Evolutionary conservation across 2,113 vertebrate species (phyloP).

Genomic region (Collichthys lucidus): DNA sequence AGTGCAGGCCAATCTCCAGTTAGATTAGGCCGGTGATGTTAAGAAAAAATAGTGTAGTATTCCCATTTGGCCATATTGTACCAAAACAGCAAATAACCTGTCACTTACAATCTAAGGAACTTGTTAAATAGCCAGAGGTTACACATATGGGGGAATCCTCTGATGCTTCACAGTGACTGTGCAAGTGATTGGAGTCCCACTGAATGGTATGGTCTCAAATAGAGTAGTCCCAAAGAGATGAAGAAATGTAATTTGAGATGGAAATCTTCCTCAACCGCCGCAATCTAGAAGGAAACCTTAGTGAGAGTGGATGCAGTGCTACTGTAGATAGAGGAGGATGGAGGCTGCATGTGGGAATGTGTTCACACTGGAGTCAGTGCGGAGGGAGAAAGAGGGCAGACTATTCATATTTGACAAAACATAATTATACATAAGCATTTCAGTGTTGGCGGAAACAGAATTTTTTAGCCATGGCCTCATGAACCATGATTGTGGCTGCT

Average conservation of each 20-base stretch:
- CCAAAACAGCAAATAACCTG: constrained; percentile 52
- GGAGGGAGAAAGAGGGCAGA: neutral
- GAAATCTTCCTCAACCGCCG: constrained; percentile 38
- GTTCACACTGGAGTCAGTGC: neutral
- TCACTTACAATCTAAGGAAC: constrained; percentile 54
- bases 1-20: neutral
- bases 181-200: constrained; percentile 31
- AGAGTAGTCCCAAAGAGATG: constrained; percentile 31
- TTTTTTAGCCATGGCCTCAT: neutral
- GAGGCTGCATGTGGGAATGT: neutral
- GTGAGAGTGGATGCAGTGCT: constrained; percentile 25
- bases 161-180: constrained; percentile 27
- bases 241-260: constrained; percentile 52
- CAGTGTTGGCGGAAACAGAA: neutral
- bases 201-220: constrained; percentile 36
- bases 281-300: constrained; percentile 45
- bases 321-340: neutral
- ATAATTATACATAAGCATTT: neutral
- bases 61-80: constrained; percentile 49
- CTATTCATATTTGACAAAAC: neutral
- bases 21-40: constrained; percentile 18
- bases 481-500: neutral
- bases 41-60: constrained; percentile 28
- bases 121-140: constrained; percentile 42
- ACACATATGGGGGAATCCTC: constrained; percentile 26